Evolutionary conservation across 2,113 vertebrate genomes (phyloP), one percentile per base, ranked within the genome.

Genomic region (Phyllopteryx taeniolatus): DNA sequence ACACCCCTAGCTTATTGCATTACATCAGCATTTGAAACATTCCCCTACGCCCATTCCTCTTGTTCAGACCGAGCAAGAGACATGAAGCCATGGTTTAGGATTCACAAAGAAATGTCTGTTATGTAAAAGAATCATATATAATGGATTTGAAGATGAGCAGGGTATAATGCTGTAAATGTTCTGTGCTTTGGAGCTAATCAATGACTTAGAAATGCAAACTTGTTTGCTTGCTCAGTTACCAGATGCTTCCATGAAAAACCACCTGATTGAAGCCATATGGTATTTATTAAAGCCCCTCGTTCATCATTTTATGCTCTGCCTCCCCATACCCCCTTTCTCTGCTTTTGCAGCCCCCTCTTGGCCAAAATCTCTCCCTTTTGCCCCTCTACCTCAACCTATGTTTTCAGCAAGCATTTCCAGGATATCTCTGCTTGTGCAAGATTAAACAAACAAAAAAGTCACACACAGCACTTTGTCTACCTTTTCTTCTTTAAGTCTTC

Each of bases 21-120:
- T 78, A 80, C 84, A 82, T 88, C 87, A 87, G 78, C 71, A 67
- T 67, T 83, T 85, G 85, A 88, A 73, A 70, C 10, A 5, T 68
- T 73, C 80, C 85, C 20, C 63, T 4, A 13, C 62, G 42, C 72
- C 71, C 57, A 59, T 51, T 56, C 65, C 63, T 77, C 73, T 59
- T 76, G 78, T 77, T 85, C 79, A 74, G 70, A 51, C 74, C 4
- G 63, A 80, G 78, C 73, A 75, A 62, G 73, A 51, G 60, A 62
- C 47, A 42, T 53, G 61, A 64, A 72, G 68, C 19, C 53, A 56
- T 46, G 5, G 33, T 43, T 64, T 35, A 14, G 42, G 42, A 64
- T 8, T 15, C 44, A 31, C 43, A 66, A 27, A 46, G 8, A 47
- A n/a, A 15, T 66, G 43, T 47, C 13, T 31, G 0, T 15, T 47